Evolutionary conservation across 2,888 invertebrate genomes (phyloP).

Genomic region (Masnerella sp.): DNA sequence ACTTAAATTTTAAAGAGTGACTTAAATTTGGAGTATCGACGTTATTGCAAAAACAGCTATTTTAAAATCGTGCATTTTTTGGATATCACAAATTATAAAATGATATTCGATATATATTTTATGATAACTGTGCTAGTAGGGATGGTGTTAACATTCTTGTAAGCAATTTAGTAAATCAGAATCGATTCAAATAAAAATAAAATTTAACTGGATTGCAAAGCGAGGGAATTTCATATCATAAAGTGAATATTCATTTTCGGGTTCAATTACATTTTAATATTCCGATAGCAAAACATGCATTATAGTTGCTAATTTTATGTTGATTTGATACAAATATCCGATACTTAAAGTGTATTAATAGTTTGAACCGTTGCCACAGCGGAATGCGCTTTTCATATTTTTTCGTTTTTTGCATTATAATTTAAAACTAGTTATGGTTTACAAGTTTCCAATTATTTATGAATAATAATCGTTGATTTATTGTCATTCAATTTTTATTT

Average conservation of each 20-base stretch:
- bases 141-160: too few species aligned
- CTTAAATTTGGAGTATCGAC: too few species aligned
- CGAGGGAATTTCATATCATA: background rate
- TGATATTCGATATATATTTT: too few species aligned
- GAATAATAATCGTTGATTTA: constrained; percentile 38
- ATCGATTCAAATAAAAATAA: background rate
- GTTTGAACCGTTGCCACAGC: background rate
- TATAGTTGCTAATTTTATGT: constrained; percentile 33
- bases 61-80: too few species aligned
- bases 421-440: constrained; percentile 24
- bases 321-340: constrained; percentile 37
- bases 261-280: constrained; percentile 1
- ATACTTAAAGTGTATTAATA: constrained; percentile 25
- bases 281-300: background rate
- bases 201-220: background rate
- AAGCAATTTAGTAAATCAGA: too few species aligned
- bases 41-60: too few species aligned
- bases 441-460: constrained; percentile 36
- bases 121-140: too few species aligned
- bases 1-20: too few species aligned
- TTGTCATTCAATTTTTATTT: constrained; percentile 21
- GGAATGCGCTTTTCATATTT: constrained; percentile 14
- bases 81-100: too few species aligned
- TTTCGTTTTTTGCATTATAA: constrained; percentile 14
- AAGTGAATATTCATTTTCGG: constrained; percentile 30